Evolutionary conservation across 2,797 vertebrate species (phyloP).

Genomic region (Trachurus trachurus): DNA sequence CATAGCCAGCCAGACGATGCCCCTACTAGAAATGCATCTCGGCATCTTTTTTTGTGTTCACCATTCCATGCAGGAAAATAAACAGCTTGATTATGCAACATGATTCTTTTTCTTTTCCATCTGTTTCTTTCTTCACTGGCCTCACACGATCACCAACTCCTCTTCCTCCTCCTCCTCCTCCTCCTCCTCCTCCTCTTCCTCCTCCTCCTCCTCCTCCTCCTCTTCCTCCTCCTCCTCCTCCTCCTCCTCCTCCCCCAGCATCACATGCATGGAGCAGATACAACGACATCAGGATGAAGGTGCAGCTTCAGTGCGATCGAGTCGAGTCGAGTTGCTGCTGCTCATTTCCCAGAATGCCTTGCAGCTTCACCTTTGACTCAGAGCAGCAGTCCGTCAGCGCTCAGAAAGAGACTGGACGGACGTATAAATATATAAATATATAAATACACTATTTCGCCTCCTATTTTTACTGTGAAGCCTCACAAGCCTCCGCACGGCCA

Average conservation of each 20-base stretch:
- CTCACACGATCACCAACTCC: conserved; percentile 45
- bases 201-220: conserved; percentile 20
- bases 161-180: no score
- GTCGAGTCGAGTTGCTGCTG: conserved; percentile 54
- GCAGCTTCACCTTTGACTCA: neutral
- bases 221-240: conserved; percentile 29
- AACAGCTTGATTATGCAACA: conserved; percentile 91
- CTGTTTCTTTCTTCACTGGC: conserved; percentile 73
- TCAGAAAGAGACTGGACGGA: no score
- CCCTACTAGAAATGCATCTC: conserved; percentile 89
- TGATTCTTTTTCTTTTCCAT: conserved; percentile 87
- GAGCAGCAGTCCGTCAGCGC: no score
- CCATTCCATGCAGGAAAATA: conserved; percentile 91
- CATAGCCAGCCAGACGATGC: conserved; percentile 90
- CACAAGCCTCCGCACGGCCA: no score
- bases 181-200: no score
- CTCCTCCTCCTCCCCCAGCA: conserved; percentile 26
- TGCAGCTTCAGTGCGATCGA: conserved; percentile 1
- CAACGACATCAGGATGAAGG: neutral
- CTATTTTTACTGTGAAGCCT: no score
- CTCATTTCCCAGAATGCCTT: conserved; percentile 2
- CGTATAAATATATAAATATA: no score
- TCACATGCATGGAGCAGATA: conserved; percentile 51
- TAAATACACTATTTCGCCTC: no score
- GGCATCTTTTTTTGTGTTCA: conserved; percentile 90